Base-by-base conservation (phyloP, 2,888 invertebrate species). In the Hemaris fuciformis region DNA sequence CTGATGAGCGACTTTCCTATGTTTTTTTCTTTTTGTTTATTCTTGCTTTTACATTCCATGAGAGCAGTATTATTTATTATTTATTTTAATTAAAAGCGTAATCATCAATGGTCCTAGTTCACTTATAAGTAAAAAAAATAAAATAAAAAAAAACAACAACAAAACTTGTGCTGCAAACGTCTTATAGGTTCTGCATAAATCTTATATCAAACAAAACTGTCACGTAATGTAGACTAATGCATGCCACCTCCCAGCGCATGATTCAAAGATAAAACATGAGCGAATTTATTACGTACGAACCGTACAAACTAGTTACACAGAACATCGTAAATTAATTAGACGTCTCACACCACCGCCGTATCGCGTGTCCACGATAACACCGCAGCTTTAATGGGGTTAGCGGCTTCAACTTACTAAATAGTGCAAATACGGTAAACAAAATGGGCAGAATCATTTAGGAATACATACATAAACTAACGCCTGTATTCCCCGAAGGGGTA, bases 281-380 rank as follows among this genome's bases (percentile, higher is more conserved):
- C 48, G 48, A 53, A 53, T 53, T 53, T 53, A 53, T 53, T 31
- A 31, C 53, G 53, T 13, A 20, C 22, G n/a, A 42, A 20, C 20
- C 13, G 8, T 31, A 53, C 31, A 18, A 53, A 31, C 31, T 53
- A 53, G 53, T 31, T 31, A 18, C 10, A 38, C 53, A 18, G 53
- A 53, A 53, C 31, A 31, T 53, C 53, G 53, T 53, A 53, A 53
- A 53, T 53, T 53, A 53, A 53, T 53, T 27, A 27, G 27, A 53
- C 53, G 31, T 53, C 7, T 48, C 53, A 10, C 53, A 53, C 53
- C 53, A 53, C 15, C 15, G 1, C 48, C 15, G 31, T 53, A 53
- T 53, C 46, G 22, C 18, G 53, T 53, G 53, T 10, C n/a, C n/a
- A n/a, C 10, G 45, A 4, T 27, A 31, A 53, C 31, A 53, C 27